Evolutionary conservation across 2,888 invertebrate genomes (phyloP), one percentile per base, ranked within the genome.

Genomic region (Lathronympha strigana): DNA sequence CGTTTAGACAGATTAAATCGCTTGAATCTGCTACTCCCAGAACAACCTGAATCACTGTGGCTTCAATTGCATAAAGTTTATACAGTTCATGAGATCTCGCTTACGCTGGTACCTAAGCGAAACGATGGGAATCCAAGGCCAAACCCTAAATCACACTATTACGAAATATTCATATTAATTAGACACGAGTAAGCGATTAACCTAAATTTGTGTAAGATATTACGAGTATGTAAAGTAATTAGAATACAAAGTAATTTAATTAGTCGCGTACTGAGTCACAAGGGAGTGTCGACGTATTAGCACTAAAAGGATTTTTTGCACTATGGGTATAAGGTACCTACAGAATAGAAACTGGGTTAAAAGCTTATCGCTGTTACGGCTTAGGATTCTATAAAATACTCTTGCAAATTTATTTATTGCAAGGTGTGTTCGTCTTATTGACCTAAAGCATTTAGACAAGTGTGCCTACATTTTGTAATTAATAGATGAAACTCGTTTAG

Each of bases 341-440:
- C 68, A 54, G 47, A 21, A 19, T 25, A 23, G 51, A 64, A 82
- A 83, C 82, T 82, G 76, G 84, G 85, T 85, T 87, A 88, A 86
- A 87, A 88, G 88, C 87, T 86, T 84, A 85, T 76, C 75, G 80
- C 70, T 82, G 83, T 86, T 77, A 72, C 33, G 68, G 72, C 68
- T 69, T 66, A 72, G 69, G 68, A 69, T 74, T 70, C 66, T 69
- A 47, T 53, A 43, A 31, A 21, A 49, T 13, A 33, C 33, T 23
- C 23, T 23, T 15, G 36, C 33, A n/a, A 36, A 36, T 53, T 36
- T 53, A 47, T 47, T 23, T 13, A 47, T 23, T 23, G 45, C n/a
- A 23, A 23, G 47, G 47, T 25, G 47, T 47, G 47, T 23, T n/a
- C 47, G 23, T 43, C 3, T 15, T 23, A 43, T 47, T 47, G 23